Base-by-base conservation (phyloP, 1,140 invertebrate species). In the Camponotus pennsylvanicus region DNA sequence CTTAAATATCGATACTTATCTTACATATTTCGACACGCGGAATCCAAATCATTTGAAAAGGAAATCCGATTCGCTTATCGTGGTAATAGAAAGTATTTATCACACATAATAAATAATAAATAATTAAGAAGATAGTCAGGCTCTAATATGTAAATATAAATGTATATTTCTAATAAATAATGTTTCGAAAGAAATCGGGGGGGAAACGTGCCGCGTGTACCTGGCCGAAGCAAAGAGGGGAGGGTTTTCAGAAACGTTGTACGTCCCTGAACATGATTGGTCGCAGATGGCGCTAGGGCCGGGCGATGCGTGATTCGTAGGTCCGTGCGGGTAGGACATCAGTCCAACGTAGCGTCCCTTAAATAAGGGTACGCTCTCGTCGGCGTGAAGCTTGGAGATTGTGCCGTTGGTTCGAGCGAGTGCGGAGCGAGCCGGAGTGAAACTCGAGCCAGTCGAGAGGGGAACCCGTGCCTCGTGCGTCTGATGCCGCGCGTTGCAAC, bases 321-420 rank as follows among this genome's bases (percentile, higher is more conserved):
- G 71, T 75, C 71, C 88, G 86, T 73, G 59, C 83, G 83, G 79
- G 71, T 66, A 89, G 89, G 87, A 85, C 88, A 88, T 92, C 92
- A 93, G 91, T 93, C 76, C 15, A 86, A 88, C 86, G 84, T 27
- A 80, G 90, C 91, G 92, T 93, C 90, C 92, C 92, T 90, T 85
- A 66, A 66, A 75, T 84, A 92, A 90, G 90, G 91, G 90, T 42
- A 80, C 66, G 78, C 66, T 70, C n/a, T 21, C 27, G 61, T 78
- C 27, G 5, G 15, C 49, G 49, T 15, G 3, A 5, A 18, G 5
- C 1, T 52, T 15, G 11, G 27, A 49, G 45, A 49, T 49, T 13
- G 45, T 49, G 45, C 3, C 11, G 42, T 45, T 45, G 8, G 42
- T 13, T 3, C 45, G 45, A 49, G 45, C 13, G 27, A 49, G 45